These are phyloP conservation scores for Styela plicata DNA, from an alignment of 23 tunicate species.

Conservation along the genomic window DNA sequence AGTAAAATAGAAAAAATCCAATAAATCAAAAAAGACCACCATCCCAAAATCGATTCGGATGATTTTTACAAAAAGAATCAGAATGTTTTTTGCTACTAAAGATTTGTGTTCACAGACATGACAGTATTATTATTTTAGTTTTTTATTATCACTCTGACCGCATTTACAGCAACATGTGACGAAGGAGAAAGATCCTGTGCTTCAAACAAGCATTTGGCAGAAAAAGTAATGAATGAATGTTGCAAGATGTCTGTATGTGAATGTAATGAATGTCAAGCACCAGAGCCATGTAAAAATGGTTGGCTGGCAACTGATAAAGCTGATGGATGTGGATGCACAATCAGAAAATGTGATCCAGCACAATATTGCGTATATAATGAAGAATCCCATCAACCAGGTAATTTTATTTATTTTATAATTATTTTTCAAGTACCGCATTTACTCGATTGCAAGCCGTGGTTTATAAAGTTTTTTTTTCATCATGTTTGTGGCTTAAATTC, in stretches of 20 bases:
- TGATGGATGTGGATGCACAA: slow-evolving; percentile 75
- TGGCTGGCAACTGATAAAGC: slow-evolving; percentile 52
- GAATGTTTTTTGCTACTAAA: background rate
- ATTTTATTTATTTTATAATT: too few relatives aligned
- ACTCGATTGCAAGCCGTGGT: too few relatives aligned
- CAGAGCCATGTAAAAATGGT: slow-evolving; percentile 77
- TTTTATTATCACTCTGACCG: background rate
- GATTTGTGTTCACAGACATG: too few relatives aligned
- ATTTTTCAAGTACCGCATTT: too few relatives aligned
- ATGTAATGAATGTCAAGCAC: slow-evolving; percentile 70
- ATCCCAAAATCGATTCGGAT: background rate
- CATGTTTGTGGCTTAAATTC: too few relatives aligned
- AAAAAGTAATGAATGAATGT: slow-evolving; percentile 64
- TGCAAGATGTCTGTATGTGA: slow-evolving; percentile 71
- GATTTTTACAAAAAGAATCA: background rate
- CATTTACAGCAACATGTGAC: slow-evolving; percentile 56
- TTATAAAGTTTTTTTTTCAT: too few relatives aligned
- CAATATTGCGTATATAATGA: slow-evolving; percentile 48
- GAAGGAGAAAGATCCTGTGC: slow-evolving; percentile 58
- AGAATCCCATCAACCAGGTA: slow-evolving; percentile 83
- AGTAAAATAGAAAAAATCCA: too few relatives aligned
- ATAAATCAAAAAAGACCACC: too few relatives aligned
- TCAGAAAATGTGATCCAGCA: slow-evolving; percentile 62
- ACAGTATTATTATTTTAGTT: background rate
- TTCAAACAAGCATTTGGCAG: slow-evolving; percentile 45